Evolutionary conservation across 1,140 invertebrate genomes (phyloP).

Genomic region (Anastrepha obliqua): DNA sequence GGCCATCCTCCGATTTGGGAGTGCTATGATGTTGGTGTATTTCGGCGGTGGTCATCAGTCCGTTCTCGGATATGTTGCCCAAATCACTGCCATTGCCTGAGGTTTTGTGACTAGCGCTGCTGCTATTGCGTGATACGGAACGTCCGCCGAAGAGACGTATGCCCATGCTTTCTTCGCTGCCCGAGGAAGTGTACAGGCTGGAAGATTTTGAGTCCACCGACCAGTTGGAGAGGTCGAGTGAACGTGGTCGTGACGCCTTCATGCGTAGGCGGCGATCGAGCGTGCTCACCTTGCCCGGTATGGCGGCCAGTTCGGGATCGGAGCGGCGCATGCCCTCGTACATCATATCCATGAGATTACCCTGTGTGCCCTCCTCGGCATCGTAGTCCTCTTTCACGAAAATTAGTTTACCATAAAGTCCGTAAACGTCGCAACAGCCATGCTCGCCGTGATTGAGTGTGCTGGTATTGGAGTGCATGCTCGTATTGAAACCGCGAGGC

Average conservation of each 20-base stretch:
- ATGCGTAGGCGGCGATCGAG: slow-evolving; percentile 85
- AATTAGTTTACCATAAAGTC: slow-evolving; percentile 91
- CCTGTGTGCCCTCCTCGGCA: slow-evolving; percentile 83
- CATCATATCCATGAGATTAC: slow-evolving; percentile 79
- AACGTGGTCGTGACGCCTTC: slow-evolving; percentile 86
- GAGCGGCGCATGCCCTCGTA: slow-evolving; percentile 85
- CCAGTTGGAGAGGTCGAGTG: slow-evolving; percentile 90
- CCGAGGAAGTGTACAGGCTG: slow-evolving; percentile 86
- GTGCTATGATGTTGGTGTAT: slow-evolving; percentile 65
- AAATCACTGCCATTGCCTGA: slow-evolving; percentile 75
- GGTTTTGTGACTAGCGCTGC: slow-evolving; percentile 80
- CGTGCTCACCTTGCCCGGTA: slow-evolving; percentile 87
- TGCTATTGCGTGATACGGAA: slow-evolving; percentile 83
- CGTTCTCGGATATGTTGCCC: slow-evolving; percentile 74
- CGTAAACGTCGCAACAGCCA: slow-evolving; percentile 88
- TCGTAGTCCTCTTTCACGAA: slow-evolving; percentile 89
- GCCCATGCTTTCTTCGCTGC: slow-evolving; percentile 87
- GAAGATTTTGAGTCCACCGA: slow-evolving; percentile 90
- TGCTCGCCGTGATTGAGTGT: slow-evolving; percentile 79
- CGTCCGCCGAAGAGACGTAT: slow-evolving; percentile 76
- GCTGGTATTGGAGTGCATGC: slow-evolving; percentile 76
- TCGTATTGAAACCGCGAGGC: slow-evolving; percentile 79
- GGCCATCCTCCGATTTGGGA: slow-evolving; percentile 63
- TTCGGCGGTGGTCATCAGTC: slow-evolving; percentile 64
- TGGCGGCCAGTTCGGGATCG: slow-evolving; percentile 87